Percentiles rank a stretch among this genome's conserved stretches.
Evolutionary conservation across 2,113 vertebrate genomes (phyloP).

Genomic region (Probosciger aterrimus): DNA sequence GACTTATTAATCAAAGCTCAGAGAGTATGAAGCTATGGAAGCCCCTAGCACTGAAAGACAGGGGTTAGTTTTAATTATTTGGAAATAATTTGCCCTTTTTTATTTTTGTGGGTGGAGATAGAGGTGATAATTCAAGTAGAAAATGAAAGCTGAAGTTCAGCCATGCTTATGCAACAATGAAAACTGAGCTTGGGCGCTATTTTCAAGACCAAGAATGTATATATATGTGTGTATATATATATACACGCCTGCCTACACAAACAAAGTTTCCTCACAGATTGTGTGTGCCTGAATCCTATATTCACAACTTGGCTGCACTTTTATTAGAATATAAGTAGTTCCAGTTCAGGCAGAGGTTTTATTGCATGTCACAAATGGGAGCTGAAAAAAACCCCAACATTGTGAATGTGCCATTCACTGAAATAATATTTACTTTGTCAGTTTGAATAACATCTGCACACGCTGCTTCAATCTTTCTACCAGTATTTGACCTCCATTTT

Average conservation of each 20-base stretch:
- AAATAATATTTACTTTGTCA: constrained; percentile 46
- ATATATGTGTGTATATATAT: neutral
- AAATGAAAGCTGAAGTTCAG: neutral
- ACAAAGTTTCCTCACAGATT: neutral
- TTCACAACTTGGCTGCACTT: neutral
- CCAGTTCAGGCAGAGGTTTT: neutral
- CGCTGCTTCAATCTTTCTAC: constrained; percentile 4
- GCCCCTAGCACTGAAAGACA: neutral
- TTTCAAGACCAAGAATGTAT: neutral
- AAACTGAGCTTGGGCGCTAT: neutral
- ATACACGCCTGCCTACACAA: neutral
- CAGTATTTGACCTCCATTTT: constrained; percentile 48
- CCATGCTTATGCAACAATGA: neutral
- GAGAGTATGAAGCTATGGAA: neutral
- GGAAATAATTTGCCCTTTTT: neutral
- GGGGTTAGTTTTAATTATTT: neutral
- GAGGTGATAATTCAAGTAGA: neutral
- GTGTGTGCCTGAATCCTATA: neutral
- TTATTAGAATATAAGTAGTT: neutral
- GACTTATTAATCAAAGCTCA: constrained; percentile 9
- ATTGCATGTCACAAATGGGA: neutral
- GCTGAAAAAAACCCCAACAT: neutral
- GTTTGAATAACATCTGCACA: constrained; percentile 42
- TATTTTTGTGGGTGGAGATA: neutral
- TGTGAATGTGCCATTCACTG: neutral